Percentiles rank a stretch among this genome's conserved stretches.
Evolutionary conservation across 2,888 invertebrate genomes (phyloP).

Genomic region (Thereva nobilitata): DNA sequence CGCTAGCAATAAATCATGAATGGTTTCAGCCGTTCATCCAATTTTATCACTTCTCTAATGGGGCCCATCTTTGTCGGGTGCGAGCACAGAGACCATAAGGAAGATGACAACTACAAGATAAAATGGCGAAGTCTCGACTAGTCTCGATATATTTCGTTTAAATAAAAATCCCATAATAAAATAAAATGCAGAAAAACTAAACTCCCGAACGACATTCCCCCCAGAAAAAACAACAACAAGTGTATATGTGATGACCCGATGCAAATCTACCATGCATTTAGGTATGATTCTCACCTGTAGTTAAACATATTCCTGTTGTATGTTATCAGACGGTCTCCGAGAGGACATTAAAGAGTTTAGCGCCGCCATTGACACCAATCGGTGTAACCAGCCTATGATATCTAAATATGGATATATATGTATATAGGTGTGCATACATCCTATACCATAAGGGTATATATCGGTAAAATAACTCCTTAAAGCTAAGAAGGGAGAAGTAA

Average conservation of each 20-base stretch:
- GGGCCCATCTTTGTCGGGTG: neutral
- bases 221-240: too few species aligned
- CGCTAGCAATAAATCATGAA: neutral
- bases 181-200: constrained; percentile 1
- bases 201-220: neutral
- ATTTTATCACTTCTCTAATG: constrained; percentile 20
- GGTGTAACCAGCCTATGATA: constrained; percentile 13
- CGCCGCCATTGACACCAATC: constrained; percentile 36
- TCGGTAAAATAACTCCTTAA: too few species aligned
- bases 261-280: neutral
- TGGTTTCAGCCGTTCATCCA: constrained; percentile 9
- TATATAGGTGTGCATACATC: too few species aligned
- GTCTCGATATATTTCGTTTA: neutral
- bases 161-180: neutral
- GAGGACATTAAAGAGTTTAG: constrained; percentile 33
- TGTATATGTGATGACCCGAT: neutral
- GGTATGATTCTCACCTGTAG: constrained; percentile 25
- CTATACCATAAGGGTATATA: too few species aligned
- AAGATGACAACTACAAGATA: constrained; percentile 1
- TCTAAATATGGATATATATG: neutral
- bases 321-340: constrained; percentile 12
- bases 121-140: constrained; percentile 24
- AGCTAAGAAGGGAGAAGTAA: neutral
- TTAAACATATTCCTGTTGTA: constrained; percentile 8
- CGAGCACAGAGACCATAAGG: neutral